Evolutionary conservation across 2,888 invertebrate species (phyloP), one percentile per base, ranked within the genome.

Genomic region (Lochmaea crataegi): DNA sequence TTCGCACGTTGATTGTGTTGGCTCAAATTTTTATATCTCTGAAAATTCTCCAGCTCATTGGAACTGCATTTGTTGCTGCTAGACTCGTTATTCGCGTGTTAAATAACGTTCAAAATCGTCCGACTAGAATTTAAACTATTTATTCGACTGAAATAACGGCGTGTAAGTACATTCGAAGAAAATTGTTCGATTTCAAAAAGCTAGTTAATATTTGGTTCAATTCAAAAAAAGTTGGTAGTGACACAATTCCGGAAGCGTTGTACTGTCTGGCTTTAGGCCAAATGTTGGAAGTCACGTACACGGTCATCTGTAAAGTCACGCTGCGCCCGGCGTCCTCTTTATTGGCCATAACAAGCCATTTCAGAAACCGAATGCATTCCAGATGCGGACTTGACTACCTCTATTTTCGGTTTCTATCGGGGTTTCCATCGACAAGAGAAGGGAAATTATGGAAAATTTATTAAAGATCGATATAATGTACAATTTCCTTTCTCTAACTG

Each of bases 271-370:
- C 80, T 77, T 68, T 75, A 74, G 76, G 79, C 81, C 81, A 81
- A 76, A 42, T 38, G 73, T 75, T 75, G 74, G 77, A 78, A 63
- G 83, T 80, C 83, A 83, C 83, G 83, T 83, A 79, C 78, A 75
- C 78, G 80, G 82, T 81, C 83, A 81, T 82, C 83, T 80, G 82
- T 80, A 81, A 83, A 80, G 83, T 83, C 83, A 80, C 80, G 77
- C 76, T 18, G 53, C 53, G 53, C 53, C 53, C 18, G 53, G 53
- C 79, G 81, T 81, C 80, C 83, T 81, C 83, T 83, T 83, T 84
- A 84, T 83, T 83, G 83, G 82, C 83, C 81, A 82, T 83, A 83
- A 83, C 83, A 82, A 83, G 82, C 80, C 77, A 77, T 82, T 80
- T 71, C 78, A 74, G 78, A 79, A 74, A 80, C 81, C 81, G 79